Conservation (phyloP, 2,113 vertebrate genomes). For the Aepyceros melampus region DNA sequence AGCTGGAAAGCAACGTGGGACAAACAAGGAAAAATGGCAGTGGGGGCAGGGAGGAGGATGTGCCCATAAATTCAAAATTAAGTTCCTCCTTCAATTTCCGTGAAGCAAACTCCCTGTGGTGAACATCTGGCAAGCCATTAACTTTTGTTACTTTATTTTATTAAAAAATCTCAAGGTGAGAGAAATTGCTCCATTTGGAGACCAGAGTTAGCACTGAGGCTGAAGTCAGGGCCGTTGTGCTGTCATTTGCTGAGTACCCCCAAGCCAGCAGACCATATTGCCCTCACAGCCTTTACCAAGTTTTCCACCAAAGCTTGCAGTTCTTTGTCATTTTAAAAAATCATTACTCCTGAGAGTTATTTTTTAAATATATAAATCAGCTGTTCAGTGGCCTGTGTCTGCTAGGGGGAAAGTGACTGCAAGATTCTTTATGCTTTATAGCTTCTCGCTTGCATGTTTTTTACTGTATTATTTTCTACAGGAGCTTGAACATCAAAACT, state of each 20-base stretch:
- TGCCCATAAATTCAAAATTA: slow-evolving; percentile 74
- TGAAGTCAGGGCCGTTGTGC: neutral
- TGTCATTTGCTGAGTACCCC: neutral
- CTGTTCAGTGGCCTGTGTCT: slow-evolving; percentile 40
- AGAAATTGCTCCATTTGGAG: slow-evolving; percentile 10
- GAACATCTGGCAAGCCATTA: slow-evolving; percentile 59
- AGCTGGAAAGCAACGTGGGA: slow-evolving; percentile 2
- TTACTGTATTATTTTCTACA: slow-evolving; percentile 59
- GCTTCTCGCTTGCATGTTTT: slow-evolving; percentile 40
- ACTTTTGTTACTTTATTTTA: slow-evolving; percentile 67
- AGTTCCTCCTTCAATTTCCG: slow-evolving; percentile 64
- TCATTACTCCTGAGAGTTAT: neutral
- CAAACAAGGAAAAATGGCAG: slow-evolving; percentile 38
- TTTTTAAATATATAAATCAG: slow-evolving; percentile 43
- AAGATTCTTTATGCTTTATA: slow-evolving; percentile 11
- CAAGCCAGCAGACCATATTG: neutral
- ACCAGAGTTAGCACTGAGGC: neutral
- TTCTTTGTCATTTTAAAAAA: slow-evolving; percentile 5
- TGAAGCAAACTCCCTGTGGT: slow-evolving; percentile 49
- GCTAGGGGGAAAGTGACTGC: neutral
- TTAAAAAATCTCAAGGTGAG: slow-evolving; percentile 55
- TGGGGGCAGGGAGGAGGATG: neutral
- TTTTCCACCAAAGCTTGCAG: neutral
- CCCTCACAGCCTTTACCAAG: neutral
- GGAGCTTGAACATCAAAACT: slow-evolving; percentile 55